A percentile compares a stretch with the other conserved stretches of the same genome.
phyloP scores from a whole-genome alignment of 2,113 vertebrate species.

The Chaetodon trifascialis region DNA sequence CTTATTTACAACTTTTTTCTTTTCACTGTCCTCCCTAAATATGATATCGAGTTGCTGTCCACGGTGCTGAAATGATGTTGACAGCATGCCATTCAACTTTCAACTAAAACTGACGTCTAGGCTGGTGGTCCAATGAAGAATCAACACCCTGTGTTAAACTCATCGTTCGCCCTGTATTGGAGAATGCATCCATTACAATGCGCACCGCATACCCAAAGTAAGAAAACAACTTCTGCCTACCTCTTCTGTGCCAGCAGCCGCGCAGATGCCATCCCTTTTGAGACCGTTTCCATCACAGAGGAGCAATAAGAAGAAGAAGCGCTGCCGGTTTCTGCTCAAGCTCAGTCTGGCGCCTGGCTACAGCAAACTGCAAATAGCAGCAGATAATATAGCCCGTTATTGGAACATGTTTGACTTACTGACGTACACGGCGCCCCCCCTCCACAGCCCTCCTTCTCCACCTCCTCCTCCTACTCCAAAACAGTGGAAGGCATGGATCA shows the following conservation, averaged over 20 bases:
- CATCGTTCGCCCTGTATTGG: not conserved
- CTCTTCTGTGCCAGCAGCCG: conserved; percentile 47
- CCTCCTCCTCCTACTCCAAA: conserved; percentile 58
- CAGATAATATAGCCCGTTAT: conserved; percentile 71
- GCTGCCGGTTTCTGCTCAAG: conserved; percentile 52
- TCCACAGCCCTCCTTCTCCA: not conserved
- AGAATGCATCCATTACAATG: not conserved
- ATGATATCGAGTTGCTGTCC: conserved; percentile 31
- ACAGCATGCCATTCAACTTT: not conserved
- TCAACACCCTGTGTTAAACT: conserved; percentile 8
- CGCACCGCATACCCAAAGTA: not conserved
- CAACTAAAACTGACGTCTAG: not conserved
- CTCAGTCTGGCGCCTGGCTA: conserved; percentile 69
- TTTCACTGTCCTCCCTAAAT: not conserved
- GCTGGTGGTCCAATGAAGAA: not conserved
- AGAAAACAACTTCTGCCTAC: conserved; percentile 57
- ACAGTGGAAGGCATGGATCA: conserved; percentile 55
- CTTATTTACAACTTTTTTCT: not conserved
- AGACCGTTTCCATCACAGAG: conserved; percentile 49
- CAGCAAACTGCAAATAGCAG: conserved; percentile 80
- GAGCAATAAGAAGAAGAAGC: conserved; percentile 10
- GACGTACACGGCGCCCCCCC: conserved; percentile 63
- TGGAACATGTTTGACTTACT: conserved; percentile 79
- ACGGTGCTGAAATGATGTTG: conserved; percentile 36
- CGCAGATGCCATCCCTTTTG: conserved; percentile 31